Evolutionary conservation across 2,888 invertebrate genomes (phyloP), one percentile per base, ranked within the genome.

Genomic region (Epirrita christyi): DNA sequence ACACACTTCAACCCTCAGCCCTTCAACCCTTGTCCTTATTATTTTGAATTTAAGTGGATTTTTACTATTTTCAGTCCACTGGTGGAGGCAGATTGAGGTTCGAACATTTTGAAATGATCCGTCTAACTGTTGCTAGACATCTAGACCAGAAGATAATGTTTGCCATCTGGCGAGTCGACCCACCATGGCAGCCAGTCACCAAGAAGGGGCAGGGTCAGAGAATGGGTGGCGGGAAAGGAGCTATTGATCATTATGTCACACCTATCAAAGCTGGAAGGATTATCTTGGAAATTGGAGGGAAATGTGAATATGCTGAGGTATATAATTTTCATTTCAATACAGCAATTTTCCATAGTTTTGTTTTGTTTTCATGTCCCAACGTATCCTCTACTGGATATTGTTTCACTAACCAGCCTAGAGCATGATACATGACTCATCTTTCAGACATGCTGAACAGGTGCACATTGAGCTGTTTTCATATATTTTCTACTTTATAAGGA

Each of bases 201-300:
- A 97, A 96, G 83, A 97, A 97, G 81, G 96, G 97, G 0, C 96
- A 96, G 81, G 99, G 99, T 0, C 95, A 96, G 66, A 93, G 98
- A 71, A 97, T 98, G 97, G 99, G 99, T 7, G 98, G 98, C 65
- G 99, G 99, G 10, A 99, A 99, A 93, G 98, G 97, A 6, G 92
- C 95, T 0, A 98, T 99, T 57, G 96, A 98, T 79, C 97, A 98
- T 84, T 99, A 98, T 82, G 97, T 96, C 0, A 98, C 98, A 0
- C 99, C 99, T 0, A 85, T 99, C 2, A 98, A 96, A 92, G 93
- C 96, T 29, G 97, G 97, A 42, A 93, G 99, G 71, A 94, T 99
- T 15, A 97, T 99, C 59, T 63, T 99, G 0, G 99, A 99, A 93
- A 84, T 99, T 45, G 99, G 96, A 27, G 99, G 99, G 34, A 94